Evolutionary conservation across 2,888 invertebrate genomes (phyloP), one percentile per base, ranked within the genome.

Genomic region (Polyommatus icarus): DNA sequence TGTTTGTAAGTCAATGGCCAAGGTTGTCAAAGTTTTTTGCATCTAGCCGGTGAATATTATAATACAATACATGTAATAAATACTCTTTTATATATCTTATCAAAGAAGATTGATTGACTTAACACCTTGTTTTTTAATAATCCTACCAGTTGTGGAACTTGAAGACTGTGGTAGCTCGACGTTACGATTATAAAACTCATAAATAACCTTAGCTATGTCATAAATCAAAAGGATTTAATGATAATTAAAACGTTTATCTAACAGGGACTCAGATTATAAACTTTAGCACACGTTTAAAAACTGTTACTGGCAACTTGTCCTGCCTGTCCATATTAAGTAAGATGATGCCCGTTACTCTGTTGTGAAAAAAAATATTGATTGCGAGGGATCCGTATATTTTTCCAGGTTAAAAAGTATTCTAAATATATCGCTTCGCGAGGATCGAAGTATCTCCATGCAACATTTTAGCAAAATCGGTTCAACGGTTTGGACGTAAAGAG

Each of bases 111-210:
- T 75, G 29, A 75, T 75, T 46, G 75, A 54, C 46, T 32, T 75
- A 75, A 75, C 75, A 75, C 75, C 75, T 75, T 29, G 73, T 75
- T 75, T 73, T 73, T 75, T 24, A 75, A 75, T 50, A 73, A 73
- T 73, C 73, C 40, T 29, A 75, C 75, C 75, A 75, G 50, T 73
- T 24, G 10, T 15, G 20, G 24, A 40, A 54, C 50, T 29, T 29
- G 73, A 6, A 20, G 50, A 29, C 29, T 32, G 18, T 54, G 29
- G 75, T 75, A 75, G 54, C 75, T 75, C 29, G 18, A 2, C 12
- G 20, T 73, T 73, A 67, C 29, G 67, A 32, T 67, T 67, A 67
- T 32, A 18, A 67, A 32, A 32, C 15, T 67, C 67, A 67, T 67
- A 67, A 67, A 67, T 67, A 67, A 67, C 5, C 54, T 67, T 32